Percentiles rank a stretch among this genome's conserved stretches.
These are phyloP conservation scores for Protaetia brevitarsis DNA, from an alignment of 1,140 invertebrate species.

Conservation along the genomic window DNA sequence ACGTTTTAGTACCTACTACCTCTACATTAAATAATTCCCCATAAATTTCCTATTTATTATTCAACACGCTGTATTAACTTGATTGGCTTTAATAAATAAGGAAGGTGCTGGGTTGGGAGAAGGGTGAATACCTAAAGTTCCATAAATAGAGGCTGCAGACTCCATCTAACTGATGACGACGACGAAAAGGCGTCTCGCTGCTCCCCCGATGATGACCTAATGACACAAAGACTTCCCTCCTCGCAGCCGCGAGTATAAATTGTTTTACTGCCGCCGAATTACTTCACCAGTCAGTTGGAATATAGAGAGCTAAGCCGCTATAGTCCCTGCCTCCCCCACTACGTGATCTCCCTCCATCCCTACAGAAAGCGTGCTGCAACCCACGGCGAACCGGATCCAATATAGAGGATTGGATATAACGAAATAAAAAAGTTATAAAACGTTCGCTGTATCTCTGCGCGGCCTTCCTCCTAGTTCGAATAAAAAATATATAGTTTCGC, in stretches of 20 bases:
- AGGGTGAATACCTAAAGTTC: no score
- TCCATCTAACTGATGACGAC: conserved; percentile 13
- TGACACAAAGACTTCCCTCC: conserved; percentile 24
- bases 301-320: conserved; percentile 10
- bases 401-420: conserved; percentile 35
- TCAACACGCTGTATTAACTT: background rate
- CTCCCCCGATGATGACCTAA: conserved; percentile 32
- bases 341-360: background rate
- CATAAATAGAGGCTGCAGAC: no score
- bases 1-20: no score
- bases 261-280: conserved; percentile 33
- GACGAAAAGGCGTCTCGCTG: background rate
- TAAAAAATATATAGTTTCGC: conserved; percentile 27
- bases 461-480: background rate
- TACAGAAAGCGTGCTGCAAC: background rate
- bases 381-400: conserved; percentile 25
- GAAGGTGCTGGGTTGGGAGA: background rate
- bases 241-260: conserved; percentile 30
- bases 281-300: conserved; percentile 16
- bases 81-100: conserved; percentile 12
- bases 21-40: no score
- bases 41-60: background rate
- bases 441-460: background rate
- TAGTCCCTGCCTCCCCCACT: no score
- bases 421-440: conserved; percentile 36